A percentile compares a stretch with the other conserved stretches of the same genome.
Conservation (phyloP, 2,797 vertebrate genomes). For the Sandelia bainsii region DNA sequence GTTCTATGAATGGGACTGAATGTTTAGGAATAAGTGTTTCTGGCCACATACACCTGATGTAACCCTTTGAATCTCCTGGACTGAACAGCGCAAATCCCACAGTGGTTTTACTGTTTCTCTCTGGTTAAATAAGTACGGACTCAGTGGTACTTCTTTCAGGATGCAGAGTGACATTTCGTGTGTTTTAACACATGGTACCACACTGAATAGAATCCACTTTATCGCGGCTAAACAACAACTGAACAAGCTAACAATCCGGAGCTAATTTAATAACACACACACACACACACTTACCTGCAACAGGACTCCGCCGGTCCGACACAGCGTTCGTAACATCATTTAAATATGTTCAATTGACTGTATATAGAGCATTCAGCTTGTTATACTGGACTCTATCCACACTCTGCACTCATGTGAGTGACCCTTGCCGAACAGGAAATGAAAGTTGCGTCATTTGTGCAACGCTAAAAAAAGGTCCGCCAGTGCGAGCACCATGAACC, state of each 20-base stretch:
- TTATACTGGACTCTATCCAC: not conserved
- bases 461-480: slow-evolving; percentile 18
- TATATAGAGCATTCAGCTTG: accelerated
- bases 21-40: no score
- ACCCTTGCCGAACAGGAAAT: slow-evolving; percentile 65
- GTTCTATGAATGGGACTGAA: no score
- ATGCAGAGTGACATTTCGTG: no score
- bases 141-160: no score
- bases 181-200: not conserved
- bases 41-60: no score
- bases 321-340: slow-evolving; percentile 79
- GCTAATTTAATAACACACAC: accelerated
- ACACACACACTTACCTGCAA: slow-evolving; percentile 65
- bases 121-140: no score
- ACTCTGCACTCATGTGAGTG: slow-evolving; percentile 47
- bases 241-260: not conserved
- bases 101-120: no score
- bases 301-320: slow-evolving; percentile 74
- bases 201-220: slow-evolving; percentile 31
- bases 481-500: not conserved
- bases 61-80: no score
- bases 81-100: no score
- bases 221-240: not conserved
- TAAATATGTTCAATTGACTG: accelerated
- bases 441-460: slow-evolving; percentile 69